Evolutionary conservation across 2,113 vertebrate genomes (phyloP), one percentile per base, ranked within the genome.

Genomic region (Ivindomyrus marchei): DNA sequence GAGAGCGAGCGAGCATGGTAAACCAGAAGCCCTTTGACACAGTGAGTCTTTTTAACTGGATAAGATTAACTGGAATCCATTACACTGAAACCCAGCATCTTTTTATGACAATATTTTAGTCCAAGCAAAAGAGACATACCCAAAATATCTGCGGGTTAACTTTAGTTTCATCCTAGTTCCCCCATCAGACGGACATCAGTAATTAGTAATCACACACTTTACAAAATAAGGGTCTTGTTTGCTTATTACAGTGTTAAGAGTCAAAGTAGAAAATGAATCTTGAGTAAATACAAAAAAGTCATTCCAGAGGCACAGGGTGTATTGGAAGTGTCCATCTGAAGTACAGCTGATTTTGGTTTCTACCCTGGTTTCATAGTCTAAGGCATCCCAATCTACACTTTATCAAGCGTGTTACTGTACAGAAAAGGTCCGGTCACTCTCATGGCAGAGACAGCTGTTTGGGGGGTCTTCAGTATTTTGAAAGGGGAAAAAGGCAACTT

Each of bases 221-320:
- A 31, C 17, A 47, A 89, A 17, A 80, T 42, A 39, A 66, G 70
- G 27, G 31, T 89, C 17, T 45, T 52, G 31, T 56, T 89, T 89
- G 47, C 50, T 84, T 56, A 49, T 42, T 83, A 50, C 88, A 89
- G 88, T 83, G 70, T 89, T 52, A 84, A 62, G 49, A 42, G 46
- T 24, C 27, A 36, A 74, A 89, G n/a, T 50, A 88, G 4, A 88
- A 88, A 66, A 49, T 46, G 66, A 88, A 88, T 70, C 19, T 15
- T 56, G 46, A 42, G 88, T 42, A 53, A 84, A 42, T 24, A 84
- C 74, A 89, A 89, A 47, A 39, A 47, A 39, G 74, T 31, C 31
- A 84, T 89, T 50, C 46, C 15, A 89, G 70, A 89, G 88, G 88
- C 88, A 89, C 88, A 53, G 27, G 88, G 74, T 89, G 70, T 70